phyloP scores from a whole-genome alignment of 2,888 invertebrate genomes.

The Drosophila antonietae region DNA sequence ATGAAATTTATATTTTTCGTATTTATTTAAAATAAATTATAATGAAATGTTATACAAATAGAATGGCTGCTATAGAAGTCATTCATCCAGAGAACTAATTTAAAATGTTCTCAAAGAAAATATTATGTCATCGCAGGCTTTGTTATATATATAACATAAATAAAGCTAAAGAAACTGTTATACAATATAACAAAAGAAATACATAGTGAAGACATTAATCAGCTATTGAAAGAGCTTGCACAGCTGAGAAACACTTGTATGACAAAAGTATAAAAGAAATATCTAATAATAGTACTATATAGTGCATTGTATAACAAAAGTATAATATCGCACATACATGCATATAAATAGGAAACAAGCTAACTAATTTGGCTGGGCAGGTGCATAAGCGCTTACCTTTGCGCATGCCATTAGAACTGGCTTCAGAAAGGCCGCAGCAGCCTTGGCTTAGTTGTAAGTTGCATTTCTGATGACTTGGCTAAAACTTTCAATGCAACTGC shows the following conservation, averaged over 20 bases:
- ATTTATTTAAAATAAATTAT: not conserved
- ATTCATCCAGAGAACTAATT: not conserved
- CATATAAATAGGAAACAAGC: not conserved
- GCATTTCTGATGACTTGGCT: constrained; percentile 59
- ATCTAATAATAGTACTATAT: not conserved
- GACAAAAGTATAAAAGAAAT: not conserved
- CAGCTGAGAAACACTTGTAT: no score
- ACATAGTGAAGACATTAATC: not conserved
- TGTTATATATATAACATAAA: not conserved
- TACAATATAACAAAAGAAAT: not conserved
- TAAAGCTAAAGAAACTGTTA: not conserved
- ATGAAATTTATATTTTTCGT: not conserved
- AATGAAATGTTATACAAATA: not conserved
- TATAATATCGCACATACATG: no score
- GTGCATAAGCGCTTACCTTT: constrained; percentile 11
- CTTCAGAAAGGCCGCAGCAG: constrained; percentile 25
- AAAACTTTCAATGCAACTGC: constrained; percentile 34
- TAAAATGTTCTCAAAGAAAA: not conserved
- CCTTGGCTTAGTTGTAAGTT: constrained; percentile 53
- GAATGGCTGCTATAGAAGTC: not conserved
- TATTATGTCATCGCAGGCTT: not conserved
- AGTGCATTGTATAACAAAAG: not conserved
- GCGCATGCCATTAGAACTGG: constrained; percentile 38
- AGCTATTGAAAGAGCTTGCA: not conserved
- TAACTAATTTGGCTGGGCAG: not conserved